A percentile compares a stretch with the other conserved stretches of the same genome.
Evolutionary conservation across 2,797 vertebrate genomes (phyloP).

Genomic region (Glossophaga mutica): DNA sequence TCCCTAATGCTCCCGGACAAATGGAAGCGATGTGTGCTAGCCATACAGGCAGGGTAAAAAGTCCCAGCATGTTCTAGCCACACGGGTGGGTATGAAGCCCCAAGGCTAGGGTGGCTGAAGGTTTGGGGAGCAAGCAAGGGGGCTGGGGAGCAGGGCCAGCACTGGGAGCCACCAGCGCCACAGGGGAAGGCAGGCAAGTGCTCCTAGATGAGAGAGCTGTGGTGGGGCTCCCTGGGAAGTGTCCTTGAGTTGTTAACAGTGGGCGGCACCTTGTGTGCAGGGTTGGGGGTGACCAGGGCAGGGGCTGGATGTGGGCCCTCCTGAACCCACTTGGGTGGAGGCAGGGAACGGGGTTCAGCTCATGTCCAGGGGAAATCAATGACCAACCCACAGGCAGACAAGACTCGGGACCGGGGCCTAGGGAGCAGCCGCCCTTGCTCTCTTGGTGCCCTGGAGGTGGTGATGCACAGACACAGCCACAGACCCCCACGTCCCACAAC

Average conservation of each 20-base stretch:
- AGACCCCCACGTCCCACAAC: neutral
- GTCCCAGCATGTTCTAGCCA: too few relatives aligned
- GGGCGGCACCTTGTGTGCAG: neutral
- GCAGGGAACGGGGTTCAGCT: neutral
- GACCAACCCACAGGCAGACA: neutral
- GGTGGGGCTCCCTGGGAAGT: neutral
- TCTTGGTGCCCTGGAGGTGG: accelerated
- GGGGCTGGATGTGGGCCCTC: neutral
- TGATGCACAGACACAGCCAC: neutral
- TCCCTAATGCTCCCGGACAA: neutral
- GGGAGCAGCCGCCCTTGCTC: neutral
- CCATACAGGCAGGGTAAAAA: neutral
- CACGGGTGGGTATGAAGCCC: neutral
- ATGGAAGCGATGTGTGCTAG: neutral
- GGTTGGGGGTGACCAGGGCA: neutral
- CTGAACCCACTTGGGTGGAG: neutral
- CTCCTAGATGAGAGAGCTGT: neutral
- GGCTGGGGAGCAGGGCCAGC: neutral
- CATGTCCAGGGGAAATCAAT: too few relatives aligned
- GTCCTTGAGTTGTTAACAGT: neutral
- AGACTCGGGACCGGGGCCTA: neutral
- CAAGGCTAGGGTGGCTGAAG: neutral
- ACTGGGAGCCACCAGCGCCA: neutral
- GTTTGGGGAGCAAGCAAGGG: neutral
- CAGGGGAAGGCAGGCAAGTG: neutral